A percentile compares a stretch with the other conserved stretches of the same genome.
Evolutionary conservation across 2,888 invertebrate genomes (phyloP).

Genomic region (Erannis defoliaria): DNA sequence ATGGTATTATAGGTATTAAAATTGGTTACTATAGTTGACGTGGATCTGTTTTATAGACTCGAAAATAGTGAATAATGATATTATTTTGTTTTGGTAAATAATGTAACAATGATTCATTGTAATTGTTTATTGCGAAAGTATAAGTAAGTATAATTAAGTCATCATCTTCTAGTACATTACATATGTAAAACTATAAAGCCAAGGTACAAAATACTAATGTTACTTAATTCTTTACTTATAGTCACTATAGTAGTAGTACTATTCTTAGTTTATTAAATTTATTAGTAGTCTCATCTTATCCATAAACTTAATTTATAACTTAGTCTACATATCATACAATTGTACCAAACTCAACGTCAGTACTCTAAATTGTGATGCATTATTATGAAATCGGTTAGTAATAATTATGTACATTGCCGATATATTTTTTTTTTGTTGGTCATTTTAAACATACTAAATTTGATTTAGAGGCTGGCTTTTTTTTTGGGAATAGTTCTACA

Average conservation of each 20-base stretch:
- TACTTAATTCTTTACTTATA: slow-evolving; percentile 10
- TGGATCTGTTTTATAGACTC: neutral
- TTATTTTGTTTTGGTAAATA: neutral
- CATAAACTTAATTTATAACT: slow-evolving; percentile 15
- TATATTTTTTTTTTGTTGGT: slow-evolving; percentile 1
- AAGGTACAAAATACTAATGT: slow-evolving; percentile 57
- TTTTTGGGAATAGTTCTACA: slow-evolving; percentile 16
- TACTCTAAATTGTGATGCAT: slow-evolving; percentile 4
- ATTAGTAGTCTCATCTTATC: slow-evolving; percentile 51
- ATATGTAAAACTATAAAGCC: slow-evolving; percentile 30
- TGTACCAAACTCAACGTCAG: slow-evolving; percentile 38
- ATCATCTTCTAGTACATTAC: too few relatives aligned
- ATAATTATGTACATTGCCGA: neutral
- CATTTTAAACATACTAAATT: slow-evolving; percentile 2
- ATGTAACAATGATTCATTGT: slow-evolving; percentile 30
- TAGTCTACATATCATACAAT: slow-evolving; percentile 42
- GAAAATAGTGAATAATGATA: neutral
- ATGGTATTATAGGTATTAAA: too few relatives aligned
- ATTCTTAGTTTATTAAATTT: slow-evolving; percentile 38
- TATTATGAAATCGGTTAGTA: neutral
- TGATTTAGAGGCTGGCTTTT: slow-evolving; percentile 21
- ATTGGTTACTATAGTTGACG: too few relatives aligned
- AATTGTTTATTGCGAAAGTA: slow-evolving; percentile 46
- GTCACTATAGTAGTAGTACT: slow-evolving; percentile 5
- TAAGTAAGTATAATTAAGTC: too few relatives aligned